phyloP scores from a whole-genome alignment of 2,797 vertebrate genomes.

The Intellagama lesueurii region DNA sequence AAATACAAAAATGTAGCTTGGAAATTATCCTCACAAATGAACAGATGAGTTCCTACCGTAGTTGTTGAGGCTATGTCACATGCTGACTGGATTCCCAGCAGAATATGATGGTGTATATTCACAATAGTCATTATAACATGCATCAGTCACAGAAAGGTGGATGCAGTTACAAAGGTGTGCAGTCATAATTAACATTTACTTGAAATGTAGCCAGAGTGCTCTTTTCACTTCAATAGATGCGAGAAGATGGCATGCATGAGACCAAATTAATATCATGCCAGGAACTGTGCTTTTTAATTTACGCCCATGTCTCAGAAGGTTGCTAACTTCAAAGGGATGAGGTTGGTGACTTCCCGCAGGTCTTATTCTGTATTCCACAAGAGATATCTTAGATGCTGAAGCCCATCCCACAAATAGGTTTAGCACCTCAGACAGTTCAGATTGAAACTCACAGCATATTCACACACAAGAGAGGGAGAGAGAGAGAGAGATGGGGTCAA shows the following conservation, averaged over 20 bases:
- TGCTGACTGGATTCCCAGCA: neutral
- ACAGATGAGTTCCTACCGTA: neutral
- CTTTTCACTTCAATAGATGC: slow-evolving; percentile 64
- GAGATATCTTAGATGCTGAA: too few relatives aligned
- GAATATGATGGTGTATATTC: neutral
- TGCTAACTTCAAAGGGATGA: too few relatives aligned
- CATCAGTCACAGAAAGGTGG: slow-evolving; percentile 18
- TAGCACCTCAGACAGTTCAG: too few relatives aligned
- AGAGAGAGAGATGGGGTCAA: too few relatives aligned
- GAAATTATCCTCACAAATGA: too few relatives aligned
- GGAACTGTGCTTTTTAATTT: slow-evolving; percentile 8
- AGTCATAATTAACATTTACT: slow-evolving; percentile 59
- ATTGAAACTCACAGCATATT: too few relatives aligned
- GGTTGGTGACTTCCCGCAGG: too few relatives aligned
- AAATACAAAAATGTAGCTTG: too few relatives aligned
- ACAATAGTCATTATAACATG: slow-evolving; percentile 29
- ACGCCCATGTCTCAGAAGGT: too few relatives aligned
- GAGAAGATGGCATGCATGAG: slow-evolving; percentile 62
- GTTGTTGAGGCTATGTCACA: neutral
- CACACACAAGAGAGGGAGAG: too few relatives aligned
- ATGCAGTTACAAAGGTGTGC: neutral
- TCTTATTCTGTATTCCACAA: too few relatives aligned
- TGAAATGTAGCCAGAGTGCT: slow-evolving; percentile 61
- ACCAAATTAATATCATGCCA: slow-evolving; percentile 67
- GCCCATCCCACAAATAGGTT: too few relatives aligned